Evolutionary conservation across 2,888 invertebrate species (phyloP).

Genomic region (Tenthredo livida): DNA sequence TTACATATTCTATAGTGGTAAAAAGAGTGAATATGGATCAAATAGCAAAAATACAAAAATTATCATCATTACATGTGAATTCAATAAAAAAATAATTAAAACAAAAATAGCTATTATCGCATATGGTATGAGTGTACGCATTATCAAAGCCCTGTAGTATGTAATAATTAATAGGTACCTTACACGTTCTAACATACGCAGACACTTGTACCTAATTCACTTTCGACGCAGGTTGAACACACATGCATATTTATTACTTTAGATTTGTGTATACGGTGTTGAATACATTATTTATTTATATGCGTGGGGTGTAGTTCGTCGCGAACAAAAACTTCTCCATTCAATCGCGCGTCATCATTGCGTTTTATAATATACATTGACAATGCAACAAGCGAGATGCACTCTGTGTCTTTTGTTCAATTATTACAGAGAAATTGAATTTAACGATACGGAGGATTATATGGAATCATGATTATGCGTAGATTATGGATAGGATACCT

Average conservation of each 20-base stretch:
- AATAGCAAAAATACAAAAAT: neutral
- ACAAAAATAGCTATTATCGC: neutral
- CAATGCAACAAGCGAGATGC: neutral
- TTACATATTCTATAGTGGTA: neutral
- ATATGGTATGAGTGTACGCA: neutral
- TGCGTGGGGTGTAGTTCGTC: neutral
- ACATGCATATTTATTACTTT: conserved; percentile 14
- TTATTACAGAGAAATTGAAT: neutral
- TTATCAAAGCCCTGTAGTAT: neutral
- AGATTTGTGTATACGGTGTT: neutral
- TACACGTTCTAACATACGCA: neutral
- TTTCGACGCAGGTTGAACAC: neutral
- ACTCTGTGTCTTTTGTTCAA: neutral
- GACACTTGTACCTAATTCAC: conserved; percentile 21
- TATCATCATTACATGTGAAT: neutral
- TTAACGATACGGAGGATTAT: neutral
- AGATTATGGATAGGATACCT: neutral
- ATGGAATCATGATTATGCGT: neutral
- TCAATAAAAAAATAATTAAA: no score
- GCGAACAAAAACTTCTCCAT: neutral
- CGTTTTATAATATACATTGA: neutral
- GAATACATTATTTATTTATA: neutral
- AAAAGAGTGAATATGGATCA: neutral
- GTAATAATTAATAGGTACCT: conserved; percentile 9
- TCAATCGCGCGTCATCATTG: neutral